Base-by-base conservation (phyloP, 37 sponge, comb jelly and placozoan genomes). In the Crambe crambe region DNA sequence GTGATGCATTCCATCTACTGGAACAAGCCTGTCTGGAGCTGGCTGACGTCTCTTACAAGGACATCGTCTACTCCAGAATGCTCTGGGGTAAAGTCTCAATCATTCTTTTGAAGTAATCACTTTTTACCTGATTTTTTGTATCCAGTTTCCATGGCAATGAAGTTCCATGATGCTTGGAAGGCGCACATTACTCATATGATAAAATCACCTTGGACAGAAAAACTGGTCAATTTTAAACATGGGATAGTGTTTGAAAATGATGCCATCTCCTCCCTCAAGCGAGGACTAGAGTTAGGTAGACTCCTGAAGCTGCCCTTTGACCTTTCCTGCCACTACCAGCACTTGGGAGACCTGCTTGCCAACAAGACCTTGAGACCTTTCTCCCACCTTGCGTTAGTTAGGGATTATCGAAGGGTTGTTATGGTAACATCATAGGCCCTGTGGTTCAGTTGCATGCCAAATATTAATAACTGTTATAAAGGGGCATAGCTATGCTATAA, bases 41-140 rank as follows among this genome's bases (percentile, higher is more conserved):
- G 47, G 42, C 61, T 54, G 81, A 82, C 0, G 27, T 32, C 22
- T 87, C 88, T 34, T 74, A 61, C 67, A 34, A 29, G 6, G 44
- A 56, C 22, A 82, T 82, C 42, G 70, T 88, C 21, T 80, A 76
- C 70, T 37, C 38, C 40, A 68, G 77, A 56, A 82, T 88, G 73
- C 12, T 88, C 37, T 88, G 88, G 88, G 51, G 88, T 88, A 71
- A 60, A 83, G 77, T 54, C 12, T 54, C 56, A n/a, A n/a, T n/a
- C n/a, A n/a, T n/a, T n/a, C n/a, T n/a, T n/a, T n/a, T n/a, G n/a
- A n/a, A n/a, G n/a, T n/a, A n/a, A n/a, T n/a, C n/a, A n/a, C n/a
- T n/a, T n/a, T n/a, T n/a, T n/a, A n/a, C n/a, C n/a, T n/a, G n/a
- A n/a, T n/a, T n/a, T n/a, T n/a, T n/a, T n/a, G n/a, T n/a, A n/a